Evolutionary conservation across 2,888 invertebrate species (phyloP).

Genomic region (Eupithecia inturbata): DNA sequence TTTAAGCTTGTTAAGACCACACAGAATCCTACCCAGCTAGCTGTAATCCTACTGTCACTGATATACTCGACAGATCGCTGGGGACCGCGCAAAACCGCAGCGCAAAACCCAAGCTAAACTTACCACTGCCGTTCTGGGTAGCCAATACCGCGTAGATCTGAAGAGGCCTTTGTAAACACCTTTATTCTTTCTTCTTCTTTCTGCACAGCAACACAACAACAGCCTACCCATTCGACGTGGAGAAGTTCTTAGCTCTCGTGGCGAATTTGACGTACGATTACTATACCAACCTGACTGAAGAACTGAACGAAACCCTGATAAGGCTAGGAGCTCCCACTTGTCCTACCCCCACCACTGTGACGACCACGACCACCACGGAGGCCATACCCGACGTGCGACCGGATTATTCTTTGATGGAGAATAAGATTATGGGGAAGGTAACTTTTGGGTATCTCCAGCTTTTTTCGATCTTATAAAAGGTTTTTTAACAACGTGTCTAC

Average conservation of each 20-base stretch:
- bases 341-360: constrained; percentile 9
- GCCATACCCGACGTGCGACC: accelerated
- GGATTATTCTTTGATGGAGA: constrained; percentile 3
- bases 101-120: too few species aligned
- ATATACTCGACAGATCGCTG: too few species aligned
- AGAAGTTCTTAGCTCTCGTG: constrained; percentile 53
- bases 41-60: too few species aligned
- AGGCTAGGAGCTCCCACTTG: constrained; percentile 56
- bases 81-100: too few species aligned
- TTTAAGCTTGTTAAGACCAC: too few species aligned
- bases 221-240: constrained; percentile 47
- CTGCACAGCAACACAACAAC: neutral
- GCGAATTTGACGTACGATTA: constrained; percentile 59
- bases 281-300: constrained; percentile 56
- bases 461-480: too few species aligned
- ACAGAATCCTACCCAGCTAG: too few species aligned
- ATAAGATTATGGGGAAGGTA: constrained; percentile 1
- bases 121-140: too few species aligned
- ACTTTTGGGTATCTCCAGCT: too few species aligned
- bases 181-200: neutral
- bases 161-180: too few species aligned
- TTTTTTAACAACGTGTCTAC: too few species aligned
- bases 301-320: constrained; percentile 55
- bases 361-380: neutral
- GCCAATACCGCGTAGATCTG: too few species aligned